These are phyloP conservation scores for Pitangus sulphuratus DNA, from an alignment of 2,797 vertebrate species.

Conservation along the genomic window DNA sequence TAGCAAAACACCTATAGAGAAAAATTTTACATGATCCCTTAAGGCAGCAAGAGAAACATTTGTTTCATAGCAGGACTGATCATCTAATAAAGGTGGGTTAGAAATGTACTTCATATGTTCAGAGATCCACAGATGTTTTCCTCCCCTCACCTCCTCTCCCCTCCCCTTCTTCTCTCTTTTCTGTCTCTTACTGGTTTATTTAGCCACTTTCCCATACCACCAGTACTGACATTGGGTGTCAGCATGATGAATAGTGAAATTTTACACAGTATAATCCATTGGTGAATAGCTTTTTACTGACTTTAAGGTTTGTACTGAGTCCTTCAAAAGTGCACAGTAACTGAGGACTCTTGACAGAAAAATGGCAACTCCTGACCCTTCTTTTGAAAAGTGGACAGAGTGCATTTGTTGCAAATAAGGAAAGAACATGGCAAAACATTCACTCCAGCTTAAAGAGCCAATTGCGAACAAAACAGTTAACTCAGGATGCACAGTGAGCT, in stretches of 20 bases:
- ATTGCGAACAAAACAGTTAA: neutral
- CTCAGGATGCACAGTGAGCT: neutral
- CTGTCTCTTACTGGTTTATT: neutral
- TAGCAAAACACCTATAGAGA: neutral
- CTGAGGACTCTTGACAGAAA: neutral
- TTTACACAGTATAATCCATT: neutral
- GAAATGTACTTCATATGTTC: neutral
- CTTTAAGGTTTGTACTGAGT: neutral
- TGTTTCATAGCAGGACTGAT: neutral
- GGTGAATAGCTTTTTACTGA: neutral
- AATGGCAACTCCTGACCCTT: neutral
- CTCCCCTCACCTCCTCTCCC: neutral
- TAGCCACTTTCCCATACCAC: neutral
- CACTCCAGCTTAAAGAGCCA: neutral
- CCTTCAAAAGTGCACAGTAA: neutral
- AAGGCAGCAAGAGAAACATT: neutral
- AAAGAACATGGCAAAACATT: neutral
- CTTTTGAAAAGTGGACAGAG: neutral
- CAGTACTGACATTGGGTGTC: neutral
- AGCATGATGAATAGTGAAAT: neutral
- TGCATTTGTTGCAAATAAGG: neutral
- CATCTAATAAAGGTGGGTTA: neutral
- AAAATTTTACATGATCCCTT: neutral
- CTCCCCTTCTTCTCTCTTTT: neutral
- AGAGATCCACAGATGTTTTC: neutral